A percentile compares a stretch with the other conserved stretches of the same genome.
These are phyloP conservation scores for Myocastor coypus DNA, from an alignment of 2,113 vertebrate species.

Conservation along the genomic window DNA sequence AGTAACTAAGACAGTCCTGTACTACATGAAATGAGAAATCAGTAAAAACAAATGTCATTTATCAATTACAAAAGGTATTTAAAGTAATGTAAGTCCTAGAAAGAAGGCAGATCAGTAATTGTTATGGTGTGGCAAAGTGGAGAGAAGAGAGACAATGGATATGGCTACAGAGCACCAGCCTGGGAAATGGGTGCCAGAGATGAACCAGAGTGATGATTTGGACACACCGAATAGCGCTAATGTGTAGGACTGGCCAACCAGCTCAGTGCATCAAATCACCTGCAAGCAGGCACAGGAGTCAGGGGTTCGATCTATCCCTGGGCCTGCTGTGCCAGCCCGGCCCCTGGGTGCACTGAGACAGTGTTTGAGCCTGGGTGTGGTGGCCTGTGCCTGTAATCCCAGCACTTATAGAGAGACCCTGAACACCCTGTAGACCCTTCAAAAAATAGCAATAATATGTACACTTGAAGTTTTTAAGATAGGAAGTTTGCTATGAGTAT, in stretches of 20 bases:
- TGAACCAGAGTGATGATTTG: neutral
- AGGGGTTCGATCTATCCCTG: too few relatives aligned
- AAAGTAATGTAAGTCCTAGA: neutral
- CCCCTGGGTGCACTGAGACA: too few relatives aligned
- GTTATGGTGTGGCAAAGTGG: rapidly evolving
- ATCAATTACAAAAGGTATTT: neutral
- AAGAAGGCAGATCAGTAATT: neutral
- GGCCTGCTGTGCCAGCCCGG: too few relatives aligned
- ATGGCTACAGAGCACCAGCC: neutral
- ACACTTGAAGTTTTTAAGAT: neutral
- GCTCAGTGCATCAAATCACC: too few relatives aligned
- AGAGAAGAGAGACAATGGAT: neutral
- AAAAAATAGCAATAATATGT: neutral
- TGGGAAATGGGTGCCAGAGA: neutral
- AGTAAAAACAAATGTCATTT: neutral
- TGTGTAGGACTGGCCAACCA: too few relatives aligned
- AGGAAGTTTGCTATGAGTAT: neutral
- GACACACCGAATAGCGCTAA: too few relatives aligned
- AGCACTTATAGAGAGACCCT: too few relatives aligned
- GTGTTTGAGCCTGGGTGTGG: too few relatives aligned
- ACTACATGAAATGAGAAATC: neutral
- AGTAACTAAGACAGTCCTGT: too few relatives aligned
- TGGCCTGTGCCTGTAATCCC: too few relatives aligned
- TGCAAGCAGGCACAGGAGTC: too few relatives aligned
- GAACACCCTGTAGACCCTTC: too few relatives aligned